Conservation (phyloP, 2,797 vertebrate species). For the Acanthis flammea region DNA sequence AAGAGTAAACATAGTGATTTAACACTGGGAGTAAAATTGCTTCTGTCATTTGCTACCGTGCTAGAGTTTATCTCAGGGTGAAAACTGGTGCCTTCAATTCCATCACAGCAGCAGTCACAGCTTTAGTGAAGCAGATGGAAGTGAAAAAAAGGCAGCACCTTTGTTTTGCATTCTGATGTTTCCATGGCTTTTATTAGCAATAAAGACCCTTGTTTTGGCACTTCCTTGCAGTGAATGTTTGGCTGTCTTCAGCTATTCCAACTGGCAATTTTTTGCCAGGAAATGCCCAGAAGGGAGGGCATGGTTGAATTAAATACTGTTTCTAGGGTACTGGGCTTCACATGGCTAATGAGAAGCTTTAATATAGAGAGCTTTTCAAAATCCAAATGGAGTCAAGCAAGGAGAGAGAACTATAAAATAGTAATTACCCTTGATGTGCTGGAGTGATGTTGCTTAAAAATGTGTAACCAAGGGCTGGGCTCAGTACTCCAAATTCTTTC, state of each 20-base stretch:
- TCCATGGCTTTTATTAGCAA: conserved; percentile 45
- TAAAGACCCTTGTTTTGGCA: conserved; percentile 51
- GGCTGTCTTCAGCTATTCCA: conserved; percentile 27
- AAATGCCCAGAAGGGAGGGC: conserved; percentile 50
- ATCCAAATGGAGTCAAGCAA: background rate
- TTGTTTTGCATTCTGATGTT: conserved; percentile 54
- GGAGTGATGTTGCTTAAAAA: background rate
- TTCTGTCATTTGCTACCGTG: background rate
- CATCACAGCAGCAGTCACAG: background rate
- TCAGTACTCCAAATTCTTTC: background rate
- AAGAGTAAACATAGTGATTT: background rate
- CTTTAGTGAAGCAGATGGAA: conserved; percentile 27
- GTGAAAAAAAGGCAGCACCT: conserved; percentile 36
- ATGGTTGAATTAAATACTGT: conserved; percentile 48
- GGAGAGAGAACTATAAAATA: background rate
- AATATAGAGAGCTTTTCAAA: conserved; percentile 50
- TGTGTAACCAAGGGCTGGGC: background rate
- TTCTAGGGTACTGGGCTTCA: conserved; percentile 12
- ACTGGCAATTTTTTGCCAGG: conserved; percentile 54
- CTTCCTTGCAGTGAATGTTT: conserved; percentile 48
- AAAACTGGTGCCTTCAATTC: background rate
- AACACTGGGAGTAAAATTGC: background rate
- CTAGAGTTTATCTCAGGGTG: background rate
- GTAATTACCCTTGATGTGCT: background rate
- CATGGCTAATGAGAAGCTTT: conserved; percentile 21